Percentiles rank a stretch among this genome's conserved stretches.
Conservation (phyloP, 2,113 vertebrate genomes). For the Serinus canaria region DNA sequence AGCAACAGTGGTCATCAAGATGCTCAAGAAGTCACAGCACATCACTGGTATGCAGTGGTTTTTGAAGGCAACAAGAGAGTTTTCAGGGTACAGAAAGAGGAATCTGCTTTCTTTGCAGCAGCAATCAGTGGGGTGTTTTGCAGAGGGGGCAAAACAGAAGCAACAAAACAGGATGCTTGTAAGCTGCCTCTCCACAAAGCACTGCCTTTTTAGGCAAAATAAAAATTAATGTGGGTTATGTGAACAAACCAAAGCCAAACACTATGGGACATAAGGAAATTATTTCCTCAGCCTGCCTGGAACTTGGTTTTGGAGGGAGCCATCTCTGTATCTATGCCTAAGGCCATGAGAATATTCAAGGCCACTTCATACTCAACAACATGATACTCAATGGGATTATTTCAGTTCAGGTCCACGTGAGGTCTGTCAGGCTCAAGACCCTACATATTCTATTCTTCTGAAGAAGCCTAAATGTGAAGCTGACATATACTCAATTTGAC, state of each 20-base stretch:
- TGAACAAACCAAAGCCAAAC: neutral
- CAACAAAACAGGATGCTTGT: neutral
- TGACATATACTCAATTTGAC: neutral
- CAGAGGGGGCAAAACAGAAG: neutral
- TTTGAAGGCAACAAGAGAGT: neutral
- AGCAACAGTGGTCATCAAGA: neutral
- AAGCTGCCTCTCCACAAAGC: neutral
- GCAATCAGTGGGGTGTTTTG: neutral
- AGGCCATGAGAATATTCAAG: neutral
- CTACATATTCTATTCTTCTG: neutral
- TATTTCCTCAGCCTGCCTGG: constrained; percentile 18
- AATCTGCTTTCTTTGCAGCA: neutral
- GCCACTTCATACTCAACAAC: neutral
- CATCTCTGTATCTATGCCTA: neutral
- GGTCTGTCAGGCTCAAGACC: neutral
- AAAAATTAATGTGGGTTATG: neutral
- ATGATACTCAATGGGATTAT: neutral
- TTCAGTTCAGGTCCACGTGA: neutral
- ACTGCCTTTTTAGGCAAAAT: constrained; percentile 6
- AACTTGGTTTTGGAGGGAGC: neutral
- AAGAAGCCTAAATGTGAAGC: neutral
- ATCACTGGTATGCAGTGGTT: neutral
- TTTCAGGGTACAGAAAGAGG: neutral
- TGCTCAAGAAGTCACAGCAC: neutral
- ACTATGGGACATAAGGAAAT: neutral